These are phyloP conservation scores for Lamproptera curius DNA, from an alignment of 2,888 invertebrate genomes.

Conservation along the genomic window DNA sequence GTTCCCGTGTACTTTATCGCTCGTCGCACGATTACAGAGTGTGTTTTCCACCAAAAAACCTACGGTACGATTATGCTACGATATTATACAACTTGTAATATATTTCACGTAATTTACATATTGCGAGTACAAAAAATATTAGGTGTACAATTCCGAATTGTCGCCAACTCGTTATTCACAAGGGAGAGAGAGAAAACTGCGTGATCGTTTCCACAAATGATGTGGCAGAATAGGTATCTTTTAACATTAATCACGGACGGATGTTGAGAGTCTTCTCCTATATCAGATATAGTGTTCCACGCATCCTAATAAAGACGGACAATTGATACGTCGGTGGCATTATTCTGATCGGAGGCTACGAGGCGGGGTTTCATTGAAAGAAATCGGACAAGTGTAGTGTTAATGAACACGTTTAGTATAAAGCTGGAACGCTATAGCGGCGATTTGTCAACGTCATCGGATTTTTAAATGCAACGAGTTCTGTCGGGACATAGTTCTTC, in stretches of 20 bases:
- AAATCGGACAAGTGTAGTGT: constrained; percentile 9
- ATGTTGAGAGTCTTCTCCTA: neutral
- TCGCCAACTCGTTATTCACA: neutral
- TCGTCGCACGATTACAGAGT: constrained; percentile 25
- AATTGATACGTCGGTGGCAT: neutral
- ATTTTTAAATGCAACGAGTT: neutral
- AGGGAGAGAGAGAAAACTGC: neutral
- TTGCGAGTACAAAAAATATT: neutral
- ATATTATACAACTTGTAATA: neutral
- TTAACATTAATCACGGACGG: neutral
- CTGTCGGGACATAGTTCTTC: neutral
- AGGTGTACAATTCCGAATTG: neutral
- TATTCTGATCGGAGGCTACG: constrained; percentile 3
- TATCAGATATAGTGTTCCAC: neutral
- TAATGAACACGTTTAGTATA: constrained; percentile 1
- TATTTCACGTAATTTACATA: neutral
- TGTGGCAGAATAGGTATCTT: neutral
- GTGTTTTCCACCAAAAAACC: too few species aligned
- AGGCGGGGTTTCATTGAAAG: constrained; percentile 3
- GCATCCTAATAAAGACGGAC: neutral
- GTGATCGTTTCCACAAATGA: too few species aligned
- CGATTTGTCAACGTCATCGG: too few species aligned
- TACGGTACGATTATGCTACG: neutral
- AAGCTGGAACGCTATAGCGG: too few species aligned
- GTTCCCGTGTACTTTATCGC: constrained; percentile 31